Evolutionary conservation across 2,113 vertebrate species (phyloP).

Genomic region (Pelecanoides urinatrix): DNA sequence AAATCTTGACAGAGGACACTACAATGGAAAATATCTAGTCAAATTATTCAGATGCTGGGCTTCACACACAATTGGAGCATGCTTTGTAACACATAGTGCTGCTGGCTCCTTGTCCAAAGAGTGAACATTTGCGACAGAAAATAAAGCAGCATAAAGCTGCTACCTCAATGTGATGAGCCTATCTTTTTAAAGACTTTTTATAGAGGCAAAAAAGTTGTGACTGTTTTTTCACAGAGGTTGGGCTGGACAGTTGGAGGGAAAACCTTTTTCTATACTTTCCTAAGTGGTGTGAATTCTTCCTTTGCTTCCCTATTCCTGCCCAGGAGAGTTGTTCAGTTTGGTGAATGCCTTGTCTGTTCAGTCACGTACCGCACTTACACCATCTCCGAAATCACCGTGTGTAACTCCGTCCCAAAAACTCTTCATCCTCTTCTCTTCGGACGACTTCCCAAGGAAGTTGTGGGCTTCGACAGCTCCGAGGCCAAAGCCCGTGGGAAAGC

Average conservation of each 20-base stretch:
- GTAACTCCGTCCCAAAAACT: accelerated
- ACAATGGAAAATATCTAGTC: background rate
- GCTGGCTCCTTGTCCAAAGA: background rate
- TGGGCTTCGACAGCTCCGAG: background rate
- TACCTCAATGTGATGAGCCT: background rate
- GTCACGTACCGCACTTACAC: accelerated
- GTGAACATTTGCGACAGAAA: background rate
- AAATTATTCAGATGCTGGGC: background rate
- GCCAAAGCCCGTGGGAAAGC: background rate
- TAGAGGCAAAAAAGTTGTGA: background rate
- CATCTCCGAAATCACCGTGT: accelerated
- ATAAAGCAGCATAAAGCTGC: background rate
- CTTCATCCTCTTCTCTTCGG: too few relatives aligned
- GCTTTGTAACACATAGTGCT: background rate
- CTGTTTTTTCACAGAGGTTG: background rate
- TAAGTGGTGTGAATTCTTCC: background rate
- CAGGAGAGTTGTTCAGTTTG: too few relatives aligned
- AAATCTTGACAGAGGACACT: background rate
- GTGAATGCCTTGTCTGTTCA: accelerated
- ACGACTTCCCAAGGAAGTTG: background rate
- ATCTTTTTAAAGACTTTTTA: background rate
- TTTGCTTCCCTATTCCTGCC: background rate
- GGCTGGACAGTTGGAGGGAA: too few relatives aligned
- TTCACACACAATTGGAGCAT: accelerated
- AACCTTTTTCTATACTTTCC: background rate